phyloP scores from a whole-genome alignment of 2,888 invertebrate genomes.

The Hyalella azteca region DNA sequence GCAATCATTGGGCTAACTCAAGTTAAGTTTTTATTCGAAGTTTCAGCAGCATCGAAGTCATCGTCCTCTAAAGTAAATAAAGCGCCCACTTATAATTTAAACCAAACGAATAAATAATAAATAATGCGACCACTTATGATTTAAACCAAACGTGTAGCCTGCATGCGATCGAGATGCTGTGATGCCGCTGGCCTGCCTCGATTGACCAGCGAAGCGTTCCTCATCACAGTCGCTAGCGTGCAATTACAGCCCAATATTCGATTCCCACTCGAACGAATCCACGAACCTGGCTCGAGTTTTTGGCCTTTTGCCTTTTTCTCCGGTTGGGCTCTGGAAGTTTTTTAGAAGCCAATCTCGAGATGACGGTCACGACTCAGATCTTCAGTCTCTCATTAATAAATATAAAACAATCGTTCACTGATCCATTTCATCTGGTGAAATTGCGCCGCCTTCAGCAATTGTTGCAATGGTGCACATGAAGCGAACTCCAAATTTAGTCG shows the following conservation, averaged over 20 bases:
- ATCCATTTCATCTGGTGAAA: slow-evolving; percentile 30
- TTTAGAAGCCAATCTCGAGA: slow-evolving; percentile 16
- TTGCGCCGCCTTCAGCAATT: slow-evolving; percentile 29
- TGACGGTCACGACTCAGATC: slow-evolving; percentile 28
- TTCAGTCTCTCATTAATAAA: slow-evolving; percentile 31
- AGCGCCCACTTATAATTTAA: no score
- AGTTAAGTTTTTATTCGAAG: no score
- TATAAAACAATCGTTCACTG: slow-evolving; percentile 35
- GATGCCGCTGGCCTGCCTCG: no score
- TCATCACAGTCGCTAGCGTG: slow-evolving; percentile 10
- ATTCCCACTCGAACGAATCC: slow-evolving; percentile 26
- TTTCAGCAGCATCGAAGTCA: no score
- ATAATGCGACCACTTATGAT: no score
- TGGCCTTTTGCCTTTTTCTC: slow-evolving; percentile 15
- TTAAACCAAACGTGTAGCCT: no score
- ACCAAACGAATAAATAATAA: no score
- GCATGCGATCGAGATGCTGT: no score
- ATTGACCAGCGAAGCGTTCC: no score
- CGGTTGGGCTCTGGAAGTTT: neutral
- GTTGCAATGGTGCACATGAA: slow-evolving; percentile 24
- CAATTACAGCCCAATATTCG: slow-evolving; percentile 20
- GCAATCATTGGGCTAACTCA: no score
- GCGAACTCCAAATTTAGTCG: no score
- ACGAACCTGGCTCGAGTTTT: slow-evolving; percentile 7
- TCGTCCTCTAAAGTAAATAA: no score